A percentile compares a stretch with the other conserved stretches of the same genome.
phyloP scores from a whole-genome alignment of 2,797 vertebrate species.

The Neosalanx taihuensis region DNA sequence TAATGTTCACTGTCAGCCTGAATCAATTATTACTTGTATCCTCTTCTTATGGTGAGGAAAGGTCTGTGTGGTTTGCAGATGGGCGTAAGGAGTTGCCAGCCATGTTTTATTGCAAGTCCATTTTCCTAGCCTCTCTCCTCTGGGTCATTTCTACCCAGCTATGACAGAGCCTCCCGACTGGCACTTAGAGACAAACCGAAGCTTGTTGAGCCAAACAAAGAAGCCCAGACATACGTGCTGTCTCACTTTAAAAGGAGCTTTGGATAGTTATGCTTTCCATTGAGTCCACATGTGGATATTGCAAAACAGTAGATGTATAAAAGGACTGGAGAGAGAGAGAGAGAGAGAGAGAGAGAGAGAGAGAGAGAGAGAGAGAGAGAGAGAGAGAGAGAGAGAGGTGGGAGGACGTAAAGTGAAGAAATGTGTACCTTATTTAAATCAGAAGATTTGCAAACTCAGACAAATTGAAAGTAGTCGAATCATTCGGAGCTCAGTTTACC shows the following conservation, averaged over 20 bases:
- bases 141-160: constrained; percentile 15
- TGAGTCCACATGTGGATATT: neutral
- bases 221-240: constrained; percentile 29
- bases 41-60: neutral
- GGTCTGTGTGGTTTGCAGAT: neutral
- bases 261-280: neutral
- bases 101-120: constrained; percentile 22
- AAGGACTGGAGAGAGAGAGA: neutral
- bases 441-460: neutral
- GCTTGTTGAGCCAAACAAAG: constrained; percentile 43
- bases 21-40: neutral
- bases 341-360: neutral
- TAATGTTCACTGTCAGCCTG: neutral
- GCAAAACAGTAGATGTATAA: neutral
- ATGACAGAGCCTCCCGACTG: constrained; percentile 32
- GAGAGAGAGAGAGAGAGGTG: neutral
- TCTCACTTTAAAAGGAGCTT: constrained; percentile 13
- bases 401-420: neutral
- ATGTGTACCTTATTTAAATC: neutral
- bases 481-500: too few relatives aligned
- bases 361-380: neutral
- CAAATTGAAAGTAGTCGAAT: neutral
- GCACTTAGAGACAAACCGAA: constrained; percentile 53
- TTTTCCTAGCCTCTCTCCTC: constrained; percentile 40
- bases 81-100: neutral